Evolutionary conservation across 2,113 vertebrate species (phyloP), one percentile per base, ranked within the genome.

Genomic region (Acinonyx jubatus): DNA sequence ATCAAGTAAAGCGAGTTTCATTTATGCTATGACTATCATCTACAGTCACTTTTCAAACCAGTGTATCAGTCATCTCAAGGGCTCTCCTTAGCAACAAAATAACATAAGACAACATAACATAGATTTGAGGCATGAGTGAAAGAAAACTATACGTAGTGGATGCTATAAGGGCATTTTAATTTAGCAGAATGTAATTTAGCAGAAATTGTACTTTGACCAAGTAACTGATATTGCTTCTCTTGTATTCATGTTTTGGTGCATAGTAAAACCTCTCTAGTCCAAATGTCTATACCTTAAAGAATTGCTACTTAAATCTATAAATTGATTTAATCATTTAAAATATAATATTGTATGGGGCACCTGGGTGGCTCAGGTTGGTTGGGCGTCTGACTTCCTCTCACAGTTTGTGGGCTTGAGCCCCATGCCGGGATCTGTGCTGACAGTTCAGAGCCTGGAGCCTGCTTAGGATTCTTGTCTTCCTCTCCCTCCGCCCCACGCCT

Each of bases 121-220:
- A 81, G n/a, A 7, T 65, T 92, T 92, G 74, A 76, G 45, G 27
- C 66, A 89, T 7, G 4, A 92, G 13, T 92, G 12, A 91, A 91
- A 29, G 18, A 38, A 89, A 96, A 92, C n/a, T 57, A 69, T 41
- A 76, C 41, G 31, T 38, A 91, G 95, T 74, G 15, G 33, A 94
- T 89, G 38, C 15, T 81, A 66, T 66, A 57, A 87, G 29, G n/a
- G 23, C 29, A 68, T 96, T 97, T 97, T 94, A 95, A 91, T 90
- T 95, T 85, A 38, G 69, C 50, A 61, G 66, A 36, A 92, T 83
- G n/a, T 52, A 73, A 96, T 90, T 92, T 90, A 92, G 63, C 21
- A 63, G 27, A 69, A 90, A 89, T 41, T 93, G 6, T 16, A 84
- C 15, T 96, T 91, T 96, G 38, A 76, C 21, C n/a, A 83, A 91